Base-by-base conservation (phyloP, 2,888 invertebrate genomes). In the Chesias legatella region DNA sequence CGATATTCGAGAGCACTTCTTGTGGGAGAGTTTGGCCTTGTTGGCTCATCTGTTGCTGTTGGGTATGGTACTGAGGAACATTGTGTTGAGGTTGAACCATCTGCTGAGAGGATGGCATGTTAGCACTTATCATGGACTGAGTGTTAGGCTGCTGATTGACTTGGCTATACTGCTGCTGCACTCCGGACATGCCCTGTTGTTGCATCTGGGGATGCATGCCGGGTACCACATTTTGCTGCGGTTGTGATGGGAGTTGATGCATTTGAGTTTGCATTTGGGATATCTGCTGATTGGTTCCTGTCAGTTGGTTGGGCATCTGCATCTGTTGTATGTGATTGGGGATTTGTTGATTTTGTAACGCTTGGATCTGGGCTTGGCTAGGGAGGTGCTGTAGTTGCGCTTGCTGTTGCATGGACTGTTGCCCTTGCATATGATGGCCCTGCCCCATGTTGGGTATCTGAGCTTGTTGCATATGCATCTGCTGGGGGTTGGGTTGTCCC, bases 291-390 rank as follows among this genome's bases (percentile, higher is more conserved):
- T 76, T 88, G 51, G 73, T 72, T 45, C 73, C 85, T 65, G 74
- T 69, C 33, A 89, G 54, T 51, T 88, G 88, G 24, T 78, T 58
- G 33, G 85, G 80, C 73, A 89, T 82, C 59, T 89, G 88, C 78
- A 89, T 88, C 53, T 88, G 85, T 53, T 88, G 89, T 68, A 89
- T 89, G 52, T 90, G 90, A 58, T 89, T 85, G 58, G 82, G 86
- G 48, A 90, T 82, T 61, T 90, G 90, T 59, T 90, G 90, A 47
- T 80, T 85, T 54, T 89, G 89, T 49, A 89, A 62, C 20, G 88
- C 86, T 57, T 88, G 90, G 37, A 89, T 88, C 57, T 89, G 88
- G 22, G 86, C 85, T 56, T 88, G 88, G 59, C 83, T 89, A 37
- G 83, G 80, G 62, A 86, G 72, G 58, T 88, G 88, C 52, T 89